Conservation (phyloP, 2,888 invertebrate species). For the Meteorus colon region DNA sequence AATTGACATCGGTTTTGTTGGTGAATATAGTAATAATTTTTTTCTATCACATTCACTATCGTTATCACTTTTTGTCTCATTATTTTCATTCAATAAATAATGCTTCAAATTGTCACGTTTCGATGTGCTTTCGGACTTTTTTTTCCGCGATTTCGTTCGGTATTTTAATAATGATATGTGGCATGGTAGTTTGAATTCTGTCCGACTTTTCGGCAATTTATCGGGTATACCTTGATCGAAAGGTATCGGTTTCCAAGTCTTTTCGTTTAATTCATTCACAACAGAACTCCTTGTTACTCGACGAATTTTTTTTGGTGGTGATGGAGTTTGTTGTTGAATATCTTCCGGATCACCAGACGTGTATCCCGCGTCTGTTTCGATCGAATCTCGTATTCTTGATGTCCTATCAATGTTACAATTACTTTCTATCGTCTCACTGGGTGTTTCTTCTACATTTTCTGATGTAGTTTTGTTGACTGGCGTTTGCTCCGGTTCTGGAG, state of each 20-base stretch:
- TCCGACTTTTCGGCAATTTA: conserved; percentile 51
- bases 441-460: background rate
- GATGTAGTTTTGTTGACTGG: background rate
- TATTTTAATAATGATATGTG: conserved; percentile 56
- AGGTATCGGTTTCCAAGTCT: conserved; percentile 62
- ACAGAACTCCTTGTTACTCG: conserved; percentile 2
- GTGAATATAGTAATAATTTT: conserved; percentile 54
- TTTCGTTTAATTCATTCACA: conserved; percentile 39
- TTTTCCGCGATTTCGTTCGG: conserved; percentile 12
- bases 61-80: background rate
- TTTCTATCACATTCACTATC: conserved; percentile 45
- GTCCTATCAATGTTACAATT: background rate
- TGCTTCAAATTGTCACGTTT: conserved; percentile 50
- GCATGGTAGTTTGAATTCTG: conserved; percentile 61
- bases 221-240: conserved; percentile 59
- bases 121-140: conserved; percentile 5
- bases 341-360: conserved; percentile 46
- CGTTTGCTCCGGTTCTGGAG: background rate
- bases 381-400: conserved; percentile 33
- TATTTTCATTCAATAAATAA: conserved; percentile 51
- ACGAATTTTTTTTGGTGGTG: conserved; percentile 3
- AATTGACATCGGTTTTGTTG: conserved; percentile 53
- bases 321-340: conserved; percentile 1
- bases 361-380: conserved; percentile 48
- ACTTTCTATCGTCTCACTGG: background rate